A percentile compares a stretch with the other conserved stretches of the same genome.
Conservation (phyloP, 1,140 invertebrate species). For the Drosophila bocqueti region DNA sequence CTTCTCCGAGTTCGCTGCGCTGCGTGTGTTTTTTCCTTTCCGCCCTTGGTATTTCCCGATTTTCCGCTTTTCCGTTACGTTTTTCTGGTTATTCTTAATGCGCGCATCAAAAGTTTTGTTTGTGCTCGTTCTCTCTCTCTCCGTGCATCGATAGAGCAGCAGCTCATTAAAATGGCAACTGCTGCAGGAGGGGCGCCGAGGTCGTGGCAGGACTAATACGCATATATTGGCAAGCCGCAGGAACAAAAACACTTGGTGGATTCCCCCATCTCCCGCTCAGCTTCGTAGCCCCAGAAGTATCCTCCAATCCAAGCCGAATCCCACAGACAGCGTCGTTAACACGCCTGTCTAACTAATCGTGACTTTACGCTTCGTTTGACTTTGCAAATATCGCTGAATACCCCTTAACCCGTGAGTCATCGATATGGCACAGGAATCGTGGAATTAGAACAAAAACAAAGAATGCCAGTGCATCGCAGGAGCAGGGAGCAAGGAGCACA, state of each 20-base stretch:
- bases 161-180: constrained; percentile 79
- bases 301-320: constrained; percentile 12
- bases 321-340: constrained; percentile 67
- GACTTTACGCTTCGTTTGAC: constrained; percentile 85
- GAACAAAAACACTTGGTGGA: constrained; percentile 31
- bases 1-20: constrained; percentile 5
- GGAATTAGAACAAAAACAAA: constrained; percentile 23
- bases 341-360: constrained; percentile 85
- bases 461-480: constrained; percentile 49
- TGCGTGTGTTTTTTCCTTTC: constrained; percentile 27
- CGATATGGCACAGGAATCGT: constrained; percentile 47
- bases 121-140: constrained; percentile 41
- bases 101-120: constrained; percentile 73
- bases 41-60: constrained; percentile 20
- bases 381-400: constrained; percentile 82
- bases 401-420: constrained; percentile 52
- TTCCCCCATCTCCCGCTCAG: not conserved
- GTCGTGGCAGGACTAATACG: constrained; percentile 45
- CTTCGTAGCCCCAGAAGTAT: not conserved
- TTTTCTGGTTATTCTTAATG: constrained; percentile 61
- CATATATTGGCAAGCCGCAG: constrained; percentile 58
- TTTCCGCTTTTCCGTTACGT: constrained; percentile 21
- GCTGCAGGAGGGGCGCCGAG: constrained; percentile 19
- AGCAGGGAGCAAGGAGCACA: not conserved
- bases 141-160: constrained; percentile 49